A percentile compares a stretch with the other conserved stretches of the same genome.
Conservation (phyloP, 2,888 invertebrate species). For the Thumatha senex region DNA sequence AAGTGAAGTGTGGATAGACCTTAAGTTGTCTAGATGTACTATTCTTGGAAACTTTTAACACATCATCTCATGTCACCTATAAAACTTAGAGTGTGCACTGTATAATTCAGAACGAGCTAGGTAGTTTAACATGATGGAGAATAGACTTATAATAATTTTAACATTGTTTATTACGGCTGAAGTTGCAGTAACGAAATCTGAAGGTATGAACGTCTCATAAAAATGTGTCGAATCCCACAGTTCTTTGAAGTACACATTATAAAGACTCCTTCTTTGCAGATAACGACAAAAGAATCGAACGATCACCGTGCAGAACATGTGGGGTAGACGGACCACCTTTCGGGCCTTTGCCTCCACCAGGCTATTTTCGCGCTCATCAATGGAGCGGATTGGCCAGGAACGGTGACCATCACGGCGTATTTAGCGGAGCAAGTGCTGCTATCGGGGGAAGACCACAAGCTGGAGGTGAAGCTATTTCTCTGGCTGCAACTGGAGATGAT, state of each 20-base stretch:
- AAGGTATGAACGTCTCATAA: slow-evolving; percentile 20
- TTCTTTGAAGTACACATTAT: background rate
- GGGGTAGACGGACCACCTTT: slow-evolving; percentile 9
- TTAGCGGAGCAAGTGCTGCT: slow-evolving; percentile 48
- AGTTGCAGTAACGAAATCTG: slow-evolving; percentile 37
- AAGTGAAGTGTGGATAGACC: background rate
- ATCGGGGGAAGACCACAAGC: slow-evolving; percentile 32
- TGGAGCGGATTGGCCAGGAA: slow-evolving; percentile 58
- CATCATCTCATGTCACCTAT: slow-evolving; percentile 47
- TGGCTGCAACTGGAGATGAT: slow-evolving; percentile 35
- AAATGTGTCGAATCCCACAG: background rate
- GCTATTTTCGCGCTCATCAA: slow-evolving; percentile 52
- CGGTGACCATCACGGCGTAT: slow-evolving; percentile 53
- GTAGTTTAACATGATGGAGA: slow-evolving; percentile 40
- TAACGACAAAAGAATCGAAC: slow-evolving; percentile 20
- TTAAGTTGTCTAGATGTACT: slow-evolving; percentile 26
- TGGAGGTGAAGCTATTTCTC: slow-evolving; percentile 51
- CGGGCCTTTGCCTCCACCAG: slow-evolving; percentile 11
- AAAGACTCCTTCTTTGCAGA: slow-evolving; percentile 10
- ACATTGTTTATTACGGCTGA: slow-evolving; percentile 41
- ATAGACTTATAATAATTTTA: slow-evolving; percentile 28
- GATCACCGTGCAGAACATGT: slow-evolving; percentile 28
- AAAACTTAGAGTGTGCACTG: slow-evolving; percentile 39
- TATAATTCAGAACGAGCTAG: slow-evolving; percentile 42
- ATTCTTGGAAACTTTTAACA: slow-evolving; percentile 57